phyloP scores from a whole-genome alignment of 2,113 vertebrate genomes.

The Anarrhichthys ocellatus region DNA sequence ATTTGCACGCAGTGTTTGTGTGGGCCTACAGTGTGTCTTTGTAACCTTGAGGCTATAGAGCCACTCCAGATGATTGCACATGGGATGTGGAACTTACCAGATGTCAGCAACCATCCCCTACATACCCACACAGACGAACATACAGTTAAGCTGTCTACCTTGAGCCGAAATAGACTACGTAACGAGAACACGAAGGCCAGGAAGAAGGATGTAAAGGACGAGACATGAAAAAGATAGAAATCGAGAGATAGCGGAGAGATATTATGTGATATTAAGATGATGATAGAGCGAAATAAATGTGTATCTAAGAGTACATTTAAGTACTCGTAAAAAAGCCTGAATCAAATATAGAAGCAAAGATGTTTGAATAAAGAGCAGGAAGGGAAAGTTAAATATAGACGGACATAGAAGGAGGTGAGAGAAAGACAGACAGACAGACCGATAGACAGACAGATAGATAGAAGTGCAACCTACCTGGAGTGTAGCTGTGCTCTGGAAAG shows the following conservation, averaged over 20 bases:
- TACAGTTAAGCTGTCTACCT: constrained; percentile 49
- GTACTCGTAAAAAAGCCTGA: neutral
- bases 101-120: constrained; percentile 65
- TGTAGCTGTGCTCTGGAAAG: constrained; percentile 98
- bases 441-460: constrained; percentile 76
- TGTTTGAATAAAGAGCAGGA: constrained; percentile 38
- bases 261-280: neutral
- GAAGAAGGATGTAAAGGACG: constrained; percentile 24
- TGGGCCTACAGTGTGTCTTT: constrained; percentile 30
- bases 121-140: constrained; percentile 62
- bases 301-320: neutral
- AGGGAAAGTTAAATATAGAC: constrained; percentile 73
- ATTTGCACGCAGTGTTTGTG: constrained; percentile 19
- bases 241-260: neutral
- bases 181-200: constrained; percentile 24
- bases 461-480: constrained; percentile 94
- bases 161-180: constrained; percentile 8
- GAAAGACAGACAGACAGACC: constrained; percentile 78
- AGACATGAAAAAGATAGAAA: constrained; percentile 10
- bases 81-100: constrained; percentile 75
- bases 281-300: constrained; percentile 23
- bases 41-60: constrained; percentile 50
- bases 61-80: constrained; percentile 56
- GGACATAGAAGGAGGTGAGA: constrained; percentile 42
- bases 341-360: constrained; percentile 20